Base-by-base conservation (phyloP, 37 sponge, comb jelly and placozoan species). In the Cladorhizidae sp. region DNA sequence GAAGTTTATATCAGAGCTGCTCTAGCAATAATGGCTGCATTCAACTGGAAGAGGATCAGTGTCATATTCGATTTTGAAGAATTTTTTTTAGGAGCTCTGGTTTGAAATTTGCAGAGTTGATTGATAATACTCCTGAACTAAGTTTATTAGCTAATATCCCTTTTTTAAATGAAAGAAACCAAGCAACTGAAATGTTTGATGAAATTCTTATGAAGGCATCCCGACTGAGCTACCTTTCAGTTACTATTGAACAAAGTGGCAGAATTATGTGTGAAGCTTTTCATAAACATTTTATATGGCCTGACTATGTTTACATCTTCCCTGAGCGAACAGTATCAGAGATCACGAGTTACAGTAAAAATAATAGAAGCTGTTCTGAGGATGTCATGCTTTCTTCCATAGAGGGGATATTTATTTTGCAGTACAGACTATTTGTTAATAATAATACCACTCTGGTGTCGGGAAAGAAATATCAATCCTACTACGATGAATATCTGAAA, bases 261-360 rank as follows among this genome's bases (percentile, higher is more conserved):
- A 31, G n/a, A 0, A 28, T 78, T 41, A 18, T 86, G 37, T 86
- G 86, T 45, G 72, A 42, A 59, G 86, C 86, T 29, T 76, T 59
- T 28, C 25, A 31, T 17, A 40, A 37, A 20, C 2, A 37, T 18
- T 64, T 72, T 0, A 25, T 62, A 23, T 86, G 73, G 72, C 86
- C 86, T 1, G 64, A 64, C 8, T 86, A 73, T 62, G 64, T 86
- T 15, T 86, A 79, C 61, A 73, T 79, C 57, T 23, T 86, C 1
- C 71, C 68, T n/a, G 71, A 72, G 23, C 57, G 42, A 2, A 40
- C 49, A 31, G 54, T 83, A 0, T 8, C 17, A 9, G 54, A 74
- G 12, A 20, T 74, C 28, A 63, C 64, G 23, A 12, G 12, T 6
- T 9, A 26, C 2, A 70, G 59, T 22, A 41, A 38, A 1, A 17